Base-by-base conservation (phyloP, 2,888 invertebrate species). In the Macrosiphum euphorbiae region DNA sequence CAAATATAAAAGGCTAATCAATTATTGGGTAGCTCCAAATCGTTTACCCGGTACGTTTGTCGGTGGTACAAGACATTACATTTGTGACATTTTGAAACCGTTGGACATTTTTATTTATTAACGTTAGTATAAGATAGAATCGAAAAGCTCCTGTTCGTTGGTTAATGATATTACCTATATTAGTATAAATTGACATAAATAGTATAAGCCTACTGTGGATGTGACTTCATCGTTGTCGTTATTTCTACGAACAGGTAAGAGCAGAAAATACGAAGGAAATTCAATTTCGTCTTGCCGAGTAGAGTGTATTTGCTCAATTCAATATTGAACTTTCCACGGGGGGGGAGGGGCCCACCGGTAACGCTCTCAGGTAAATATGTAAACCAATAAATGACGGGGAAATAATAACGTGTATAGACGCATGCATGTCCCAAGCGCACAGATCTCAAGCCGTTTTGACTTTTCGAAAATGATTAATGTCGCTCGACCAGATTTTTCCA, bases 391-490 rank as follows among this genome's bases (percentile, higher is more conserved):
- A 91, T 84, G 78, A 90, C 41, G 28, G n/a, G n/a, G 41, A 52
- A 90, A 84, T 84, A 84, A 90, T 52, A 61, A 90, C 67, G 28
- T 35, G 28, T 24, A n/a, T 55, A 61, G 55, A 86, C 11, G 35
- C 28, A 28, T n/a, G 67, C 35, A 52, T 26, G 67, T 50, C 41
- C 61, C 35, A 35, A 41, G 61, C 61, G 26, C 61, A 26, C 87
- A 87, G 50, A 87, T 92, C 92, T 92, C 92, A 92, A 92, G 92
- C 47, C 61, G 61, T 92, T 92, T 87, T 88, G 86, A 61, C 87
- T 92, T 87, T 92, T 67, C 28, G 16, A 50, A 92, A 61, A 92
- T 92, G 87, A 92, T 92, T 92, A 92, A 92, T 92, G 61, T 87
- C 50, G 50, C 47, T 67, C 67, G 55, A 24, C 26, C 50, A 61